Base-by-base conservation (phyloP, 2,113 vertebrate genomes). In the Sphyrna mokarran region DNA sequence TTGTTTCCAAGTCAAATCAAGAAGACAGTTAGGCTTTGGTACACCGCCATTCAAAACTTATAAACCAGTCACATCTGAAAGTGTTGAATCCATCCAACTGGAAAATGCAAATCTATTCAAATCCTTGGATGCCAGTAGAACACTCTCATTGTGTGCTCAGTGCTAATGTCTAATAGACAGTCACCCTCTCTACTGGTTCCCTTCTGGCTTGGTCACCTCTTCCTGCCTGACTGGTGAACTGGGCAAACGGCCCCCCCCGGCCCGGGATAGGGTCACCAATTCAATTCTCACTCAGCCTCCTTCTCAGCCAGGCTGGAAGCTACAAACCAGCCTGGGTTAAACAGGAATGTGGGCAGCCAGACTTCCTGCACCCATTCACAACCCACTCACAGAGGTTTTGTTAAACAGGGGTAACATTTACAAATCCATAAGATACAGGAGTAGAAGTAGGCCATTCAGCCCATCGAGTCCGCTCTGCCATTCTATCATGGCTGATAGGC, bases 81-180 rank as follows among this genome's bases (percentile, higher is more conserved):
- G 87, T 90, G 14, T 90, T 48, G 10, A 29, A 63, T 29, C 80
- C 23, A 29, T 33, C 48, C 10, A 72, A 33, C 86, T 18, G 48
- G 48, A 63, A 90, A 11, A 90, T 90, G 87, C 87, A 90, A 90
- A 90, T 90, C 3, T 3, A 90, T 90, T 54, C 54, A 90, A 90
- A 90, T 90, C 48, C 11, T 14, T 14, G 54, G 26, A 1, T 16
- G 1, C 54, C 29, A 16, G 1, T 0, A 33, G 26, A 90, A 26
- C 3, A 16, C 26, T 90, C 26, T 16, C 14, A 90, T 61, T 90
- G 87, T 90, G 29, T 63, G 22, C 23, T 14, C 54, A 9, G 22
- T n/a, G 48, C 2, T 22, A 48, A 0, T 5, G 54, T 26, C 3
- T 29, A 26, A 10, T 33, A 9, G 66, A 2, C 48, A 18, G 23